A percentile compares a stretch with the other conserved stretches of the same genome.
These are phyloP conservation scores for Eretmochelys imbricata DNA, from an alignment of 2,113 vertebrate species.

Conservation along the genomic window DNA sequence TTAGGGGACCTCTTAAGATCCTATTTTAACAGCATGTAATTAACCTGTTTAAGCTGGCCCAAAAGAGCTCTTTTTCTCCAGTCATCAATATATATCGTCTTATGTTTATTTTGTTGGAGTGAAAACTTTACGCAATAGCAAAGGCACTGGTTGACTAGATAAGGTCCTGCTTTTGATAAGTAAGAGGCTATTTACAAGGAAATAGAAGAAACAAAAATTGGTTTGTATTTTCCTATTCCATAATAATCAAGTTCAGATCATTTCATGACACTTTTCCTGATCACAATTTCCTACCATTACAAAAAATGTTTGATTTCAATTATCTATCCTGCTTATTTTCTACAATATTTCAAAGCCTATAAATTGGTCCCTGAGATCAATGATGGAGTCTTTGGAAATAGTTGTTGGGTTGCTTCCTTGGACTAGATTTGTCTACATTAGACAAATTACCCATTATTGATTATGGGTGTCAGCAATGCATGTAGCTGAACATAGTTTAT, in stretches of 20 bases:
- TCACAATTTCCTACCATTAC: neutral
- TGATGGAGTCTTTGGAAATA: accelerated
- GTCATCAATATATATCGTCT: neutral
- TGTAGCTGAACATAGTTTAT: neutral
- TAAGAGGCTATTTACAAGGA: neutral
- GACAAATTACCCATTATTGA: neutral
- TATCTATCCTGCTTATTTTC: neutral
- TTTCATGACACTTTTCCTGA: neutral
- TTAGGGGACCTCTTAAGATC: neutral
- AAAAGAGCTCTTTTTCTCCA: neutral
- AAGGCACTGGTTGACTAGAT: neutral
- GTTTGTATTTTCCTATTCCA: neutral
- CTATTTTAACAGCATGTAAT: neutral
- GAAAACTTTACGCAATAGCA: neutral
- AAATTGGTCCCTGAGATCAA: neutral
- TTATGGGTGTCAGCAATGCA: neutral
- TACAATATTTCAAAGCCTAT: neutral
- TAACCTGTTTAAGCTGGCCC: neutral
- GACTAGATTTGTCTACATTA: neutral
- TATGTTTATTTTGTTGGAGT: neutral
- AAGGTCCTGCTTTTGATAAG: neutral
- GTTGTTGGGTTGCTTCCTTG: neutral
- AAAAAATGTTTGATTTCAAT: neutral
- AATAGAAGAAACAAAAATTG: neutral
- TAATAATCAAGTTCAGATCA: neutral